Evolutionary conservation across 2,113 vertebrate species (phyloP).

Genomic region (Carassius carassius): DNA sequence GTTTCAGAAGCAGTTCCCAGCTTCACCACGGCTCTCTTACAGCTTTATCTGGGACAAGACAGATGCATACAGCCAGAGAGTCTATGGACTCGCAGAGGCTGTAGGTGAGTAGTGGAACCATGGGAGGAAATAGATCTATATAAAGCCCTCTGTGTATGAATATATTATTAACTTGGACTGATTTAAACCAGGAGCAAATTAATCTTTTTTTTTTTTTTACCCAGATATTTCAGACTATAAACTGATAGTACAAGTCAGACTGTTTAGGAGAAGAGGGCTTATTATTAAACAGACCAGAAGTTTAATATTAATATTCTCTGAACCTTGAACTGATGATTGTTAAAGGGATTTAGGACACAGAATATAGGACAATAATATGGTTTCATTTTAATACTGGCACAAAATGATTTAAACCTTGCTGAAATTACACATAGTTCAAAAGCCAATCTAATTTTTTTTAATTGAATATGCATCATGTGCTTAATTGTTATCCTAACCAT

Average conservation of each 20-base stretch:
- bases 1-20: conserved; percentile 97
- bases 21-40: conserved; percentile 93
- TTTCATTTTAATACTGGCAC: neutral
- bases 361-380: neutral
- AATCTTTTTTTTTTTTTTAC: conserved; percentile 1
- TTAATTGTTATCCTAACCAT: neutral
- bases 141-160: conserved; percentile 31
- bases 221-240: conserved; percentile 16
- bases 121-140: conserved; percentile 34
- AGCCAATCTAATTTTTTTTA: conserved; percentile 12
- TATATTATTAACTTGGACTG: conserved; percentile 34
- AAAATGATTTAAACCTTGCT: neutral
- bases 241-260: neutral
- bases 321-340: neutral
- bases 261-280: neutral
- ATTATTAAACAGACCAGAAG: conserved; percentile 1
- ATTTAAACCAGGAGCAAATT: conserved; percentile 18
- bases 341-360: neutral
- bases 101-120: conserved; percentile 81
- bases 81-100: conserved; percentile 94
- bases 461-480: neutral
- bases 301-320: neutral
- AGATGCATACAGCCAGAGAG: conserved; percentile 95
- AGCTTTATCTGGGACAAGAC: conserved; percentile 99
- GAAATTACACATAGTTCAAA: conserved; percentile 7